phyloP scores from a whole-genome alignment of 2,797 vertebrate genomes.

The Lycodopsis pacificus region DNA sequence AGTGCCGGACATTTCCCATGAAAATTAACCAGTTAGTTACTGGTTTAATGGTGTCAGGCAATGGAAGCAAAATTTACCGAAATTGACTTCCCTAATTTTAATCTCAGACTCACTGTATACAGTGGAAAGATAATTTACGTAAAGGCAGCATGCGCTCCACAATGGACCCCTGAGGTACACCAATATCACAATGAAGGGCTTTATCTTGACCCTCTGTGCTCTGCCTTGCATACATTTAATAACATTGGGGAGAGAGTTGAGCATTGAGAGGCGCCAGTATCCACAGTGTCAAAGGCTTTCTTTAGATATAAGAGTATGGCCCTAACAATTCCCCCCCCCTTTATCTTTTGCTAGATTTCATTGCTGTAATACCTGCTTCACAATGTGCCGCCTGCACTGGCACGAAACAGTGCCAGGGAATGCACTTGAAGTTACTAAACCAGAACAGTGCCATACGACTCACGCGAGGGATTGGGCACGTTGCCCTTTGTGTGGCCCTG shows the following conservation, averaged over 20 bases:
- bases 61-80: too few relatives aligned
- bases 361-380: not conserved
- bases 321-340: not conserved
- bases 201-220: not conserved
- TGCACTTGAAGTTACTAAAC: conserved; percentile 3
- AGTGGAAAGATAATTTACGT: not conserved
- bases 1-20: too few relatives aligned
- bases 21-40: too few relatives aligned
- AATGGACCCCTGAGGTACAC: not conserved
- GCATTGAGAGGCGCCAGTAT: not conserved
- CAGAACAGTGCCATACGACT: not conserved
- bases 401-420: not conserved
- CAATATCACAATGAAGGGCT: not conserved
- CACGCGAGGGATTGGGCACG: not conserved
- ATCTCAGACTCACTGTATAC: not conserved
- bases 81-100: not conserved
- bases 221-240: not conserved
- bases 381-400: not conserved
- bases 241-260: not conserved
- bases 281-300: not conserved
- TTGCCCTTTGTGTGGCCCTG: conserved; percentile 38
- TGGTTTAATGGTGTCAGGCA: too few relatives aligned
- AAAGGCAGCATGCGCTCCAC: not conserved
- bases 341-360: not conserved
- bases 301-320: not conserved